Conservation (phyloP, 2,797 vertebrate species). For the Taenioides sp. region DNA sequence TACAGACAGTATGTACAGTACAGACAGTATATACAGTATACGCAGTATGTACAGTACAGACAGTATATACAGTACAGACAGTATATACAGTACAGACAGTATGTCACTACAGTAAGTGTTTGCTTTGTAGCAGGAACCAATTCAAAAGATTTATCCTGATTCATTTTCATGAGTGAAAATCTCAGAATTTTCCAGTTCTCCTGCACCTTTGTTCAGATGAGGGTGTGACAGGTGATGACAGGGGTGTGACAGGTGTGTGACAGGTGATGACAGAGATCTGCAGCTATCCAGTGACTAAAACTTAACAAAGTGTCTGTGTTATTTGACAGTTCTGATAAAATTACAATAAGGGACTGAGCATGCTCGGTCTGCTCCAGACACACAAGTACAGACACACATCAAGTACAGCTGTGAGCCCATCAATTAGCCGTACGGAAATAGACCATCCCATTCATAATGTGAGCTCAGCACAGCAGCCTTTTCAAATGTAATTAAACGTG, state of each 20-base stretch:
- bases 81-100: too few species aligned
- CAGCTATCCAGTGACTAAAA: constrained; percentile 80
- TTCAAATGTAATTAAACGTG: constrained; percentile 27
- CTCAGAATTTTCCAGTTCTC: too few species aligned
- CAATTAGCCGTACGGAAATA: constrained; percentile 19
- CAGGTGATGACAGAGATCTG: constrained; percentile 53
- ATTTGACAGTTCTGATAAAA: constrained; percentile 73
- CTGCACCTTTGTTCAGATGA: constrained; percentile 15
- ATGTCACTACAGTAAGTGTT: too few species aligned
- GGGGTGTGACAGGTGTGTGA: constrained; percentile 31
- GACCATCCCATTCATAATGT: constrained; percentile 18
- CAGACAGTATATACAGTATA: too few species aligned
- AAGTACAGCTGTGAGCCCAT: constrained; percentile 37
- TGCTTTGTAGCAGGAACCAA: too few species aligned
- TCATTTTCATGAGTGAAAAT: too few species aligned
- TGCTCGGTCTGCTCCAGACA: constrained; percentile 43
- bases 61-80: too few species aligned
- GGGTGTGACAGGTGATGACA: constrained; percentile 17
- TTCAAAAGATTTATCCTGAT: too few species aligned
- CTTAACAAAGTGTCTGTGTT: constrained; percentile 69
- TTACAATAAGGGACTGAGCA: constrained; percentile 26
- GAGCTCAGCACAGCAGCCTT: neutral
- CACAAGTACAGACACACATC: constrained; percentile 2
- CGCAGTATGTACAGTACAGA: too few species aligned
- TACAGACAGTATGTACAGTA: too few species aligned